These are phyloP conservation scores for Scaptomyza tumidula DNA, from an alignment of 2,888 invertebrate genomes.

Conservation along the genomic window DNA sequence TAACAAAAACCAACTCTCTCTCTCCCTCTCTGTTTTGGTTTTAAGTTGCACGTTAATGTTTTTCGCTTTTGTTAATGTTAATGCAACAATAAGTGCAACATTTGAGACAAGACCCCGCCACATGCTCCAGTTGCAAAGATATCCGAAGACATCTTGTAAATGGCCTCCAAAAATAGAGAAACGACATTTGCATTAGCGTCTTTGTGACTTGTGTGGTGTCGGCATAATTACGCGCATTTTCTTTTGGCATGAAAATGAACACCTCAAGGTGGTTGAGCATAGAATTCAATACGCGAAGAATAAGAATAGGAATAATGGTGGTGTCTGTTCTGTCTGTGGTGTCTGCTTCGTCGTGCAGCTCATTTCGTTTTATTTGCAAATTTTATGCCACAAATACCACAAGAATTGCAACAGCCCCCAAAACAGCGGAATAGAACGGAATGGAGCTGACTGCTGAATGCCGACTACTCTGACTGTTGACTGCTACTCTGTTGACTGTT, in stretches of 20 bases:
- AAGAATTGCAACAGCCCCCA: slow-evolving; percentile 70
- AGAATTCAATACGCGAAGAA: slow-evolving; percentile 75
- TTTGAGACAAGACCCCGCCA: slow-evolving; percentile 52
- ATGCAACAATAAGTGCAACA: slow-evolving; percentile 58
- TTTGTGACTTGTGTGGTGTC: slow-evolving; percentile 17
- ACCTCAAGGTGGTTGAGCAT: slow-evolving; percentile 73
- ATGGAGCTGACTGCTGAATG: slow-evolving; percentile 34
- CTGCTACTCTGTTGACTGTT: slow-evolving; percentile 48
- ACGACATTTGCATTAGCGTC: slow-evolving; percentile 43
- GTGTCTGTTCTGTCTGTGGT: slow-evolving; percentile 12
- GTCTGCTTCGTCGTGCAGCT: slow-evolving; percentile 50
- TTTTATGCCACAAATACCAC: slow-evolving; percentile 79
- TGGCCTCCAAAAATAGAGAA: slow-evolving; percentile 59
- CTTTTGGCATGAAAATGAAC: slow-evolving; percentile 79
- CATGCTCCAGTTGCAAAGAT: slow-evolving; percentile 62
- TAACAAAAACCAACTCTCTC: not conserved
- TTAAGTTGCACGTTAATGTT: slow-evolving; percentile 24
- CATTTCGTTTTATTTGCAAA: slow-evolving; percentile 75
- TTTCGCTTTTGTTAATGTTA: slow-evolving; percentile 32
- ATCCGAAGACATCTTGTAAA: slow-evolving; percentile 59
- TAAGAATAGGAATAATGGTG: slow-evolving; percentile 43
- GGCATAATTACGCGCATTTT: slow-evolving; percentile 78
- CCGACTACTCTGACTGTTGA: slow-evolving; percentile 34
- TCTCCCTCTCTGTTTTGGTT: slow-evolving; percentile 6
- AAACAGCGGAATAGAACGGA: slow-evolving; percentile 49